These are phyloP conservation scores for Scaptomyza cyrtandrae DNA, from an alignment of 2,888 invertebrate species.

Conservation along the genomic window DNA sequence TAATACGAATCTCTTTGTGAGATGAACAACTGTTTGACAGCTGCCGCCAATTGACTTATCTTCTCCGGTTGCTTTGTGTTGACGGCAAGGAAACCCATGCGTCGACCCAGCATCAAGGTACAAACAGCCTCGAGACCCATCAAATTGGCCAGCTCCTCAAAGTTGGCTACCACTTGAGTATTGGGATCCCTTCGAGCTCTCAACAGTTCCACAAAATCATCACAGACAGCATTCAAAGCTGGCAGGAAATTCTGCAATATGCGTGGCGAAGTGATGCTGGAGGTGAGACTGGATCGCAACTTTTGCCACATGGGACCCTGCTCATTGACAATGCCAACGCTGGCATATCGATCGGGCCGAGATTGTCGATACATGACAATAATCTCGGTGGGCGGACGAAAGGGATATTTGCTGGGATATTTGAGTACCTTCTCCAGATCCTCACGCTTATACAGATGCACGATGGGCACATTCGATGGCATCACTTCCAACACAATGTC, in stretches of 20 bases:
- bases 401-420: constrained; percentile 90
- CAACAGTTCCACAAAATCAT: constrained; percentile 90
- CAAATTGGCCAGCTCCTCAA: constrained; percentile 90
- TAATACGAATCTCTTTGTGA: constrained; percentile 93
- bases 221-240: constrained; percentile 90
- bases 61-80: constrained; percentile 86
- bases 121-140: constrained; percentile 93
- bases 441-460: constrained; percentile 89
- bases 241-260: constrained; percentile 91
- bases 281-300: constrained; percentile 89
- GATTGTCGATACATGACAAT: constrained; percentile 90
- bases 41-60: constrained; percentile 88
- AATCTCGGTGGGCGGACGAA: constrained; percentile 93
- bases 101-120: constrained; percentile 90
- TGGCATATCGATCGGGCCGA: constrained; percentile 92
- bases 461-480: constrained; percentile 89
- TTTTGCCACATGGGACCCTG: constrained; percentile 92
- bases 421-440: constrained; percentile 92
- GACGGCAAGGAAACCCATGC: constrained; percentile 89
- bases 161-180: constrained; percentile 86
- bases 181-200: constrained; percentile 86
- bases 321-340: constrained; percentile 93
- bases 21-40: constrained; percentile 91
- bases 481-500: constrained; percentile 91
- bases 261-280: constrained; percentile 90